Evolutionary conservation across 2,888 invertebrate genomes (phyloP).

Genomic region (Dichetophora obliterata): DNA sequence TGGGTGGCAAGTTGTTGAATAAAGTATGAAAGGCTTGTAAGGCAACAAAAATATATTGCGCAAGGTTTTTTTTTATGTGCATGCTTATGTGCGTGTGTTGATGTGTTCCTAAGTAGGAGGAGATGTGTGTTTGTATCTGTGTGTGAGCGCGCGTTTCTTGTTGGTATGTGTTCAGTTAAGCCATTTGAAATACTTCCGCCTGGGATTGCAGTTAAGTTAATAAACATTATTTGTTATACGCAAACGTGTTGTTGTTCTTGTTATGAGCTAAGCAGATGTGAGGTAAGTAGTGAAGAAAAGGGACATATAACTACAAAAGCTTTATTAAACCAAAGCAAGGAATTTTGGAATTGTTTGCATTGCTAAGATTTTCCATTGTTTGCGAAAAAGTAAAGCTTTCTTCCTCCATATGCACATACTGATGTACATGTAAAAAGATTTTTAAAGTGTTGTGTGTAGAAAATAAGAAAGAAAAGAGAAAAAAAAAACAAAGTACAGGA

Average conservation of each 20-base stretch:
- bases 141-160: neutral
- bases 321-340: constrained; percentile 12
- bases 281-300: neutral
- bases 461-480: neutral
- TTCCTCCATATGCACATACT: too few species aligned
- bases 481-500: neutral
- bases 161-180: neutral
- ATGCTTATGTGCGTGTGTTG: too few species aligned
- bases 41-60: too few species aligned
- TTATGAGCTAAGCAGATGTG: neutral
- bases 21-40: too few species aligned
- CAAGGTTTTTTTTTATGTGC: too few species aligned
- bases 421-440: neutral
- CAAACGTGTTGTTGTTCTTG: neutral
- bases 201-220: neutral
- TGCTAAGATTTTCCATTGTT: constrained; percentile 2
- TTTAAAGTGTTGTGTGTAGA: neutral
- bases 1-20: too few species aligned
- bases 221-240: constrained; percentile 19
- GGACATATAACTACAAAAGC: neutral
- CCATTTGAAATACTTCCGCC: neutral
- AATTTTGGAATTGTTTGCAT: constrained; percentile 5
- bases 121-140: neutral
- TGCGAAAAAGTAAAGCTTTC: neutral
- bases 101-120: neutral